Percentiles rank a stretch among this genome's conserved stretches.
phyloP scores from a whole-genome alignment of 2,113 vertebrate genomes.

The Lampris incognitus region DNA sequence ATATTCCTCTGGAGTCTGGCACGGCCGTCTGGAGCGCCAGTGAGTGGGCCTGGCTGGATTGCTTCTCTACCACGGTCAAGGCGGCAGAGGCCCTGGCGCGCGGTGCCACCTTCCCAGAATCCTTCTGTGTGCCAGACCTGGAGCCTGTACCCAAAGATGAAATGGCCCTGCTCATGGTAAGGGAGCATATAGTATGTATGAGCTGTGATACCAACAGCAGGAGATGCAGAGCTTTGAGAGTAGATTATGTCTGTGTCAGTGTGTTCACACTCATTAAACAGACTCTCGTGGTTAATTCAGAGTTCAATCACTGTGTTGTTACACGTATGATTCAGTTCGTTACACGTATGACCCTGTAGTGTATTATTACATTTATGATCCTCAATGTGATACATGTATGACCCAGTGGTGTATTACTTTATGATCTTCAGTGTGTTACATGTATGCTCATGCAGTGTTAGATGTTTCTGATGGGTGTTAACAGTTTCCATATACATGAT shows the following conservation, averaged over 20 bases:
- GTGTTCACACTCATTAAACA: background rate
- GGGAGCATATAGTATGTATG: constrained; percentile 17
- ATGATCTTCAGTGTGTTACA: no score
- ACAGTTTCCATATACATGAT: no score
- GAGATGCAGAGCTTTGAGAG: background rate
- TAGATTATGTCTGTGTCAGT: background rate
- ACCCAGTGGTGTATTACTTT: no score
- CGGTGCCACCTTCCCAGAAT: constrained; percentile 90
- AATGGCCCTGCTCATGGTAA: constrained; percentile 92
- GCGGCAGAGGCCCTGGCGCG: constrained; percentile 94
- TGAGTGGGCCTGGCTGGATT: constrained; percentile 97
- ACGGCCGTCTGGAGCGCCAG: constrained; percentile 85
- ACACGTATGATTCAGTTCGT: no score
- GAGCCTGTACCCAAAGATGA: constrained; percentile 95
- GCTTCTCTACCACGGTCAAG: constrained; percentile 96
- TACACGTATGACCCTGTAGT: no score
- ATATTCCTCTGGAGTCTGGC: constrained; percentile 84
- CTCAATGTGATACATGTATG: no score
- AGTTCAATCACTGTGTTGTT: no score
- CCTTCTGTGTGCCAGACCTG: constrained; percentile 93
- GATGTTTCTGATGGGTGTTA: no score
- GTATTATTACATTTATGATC: no score
- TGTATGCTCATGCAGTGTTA: no score
- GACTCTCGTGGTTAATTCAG: no score
- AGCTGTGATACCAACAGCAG: background rate